Conservation (phyloP, 2,888 invertebrate species). For the Meghimatium bilineatum region DNA sequence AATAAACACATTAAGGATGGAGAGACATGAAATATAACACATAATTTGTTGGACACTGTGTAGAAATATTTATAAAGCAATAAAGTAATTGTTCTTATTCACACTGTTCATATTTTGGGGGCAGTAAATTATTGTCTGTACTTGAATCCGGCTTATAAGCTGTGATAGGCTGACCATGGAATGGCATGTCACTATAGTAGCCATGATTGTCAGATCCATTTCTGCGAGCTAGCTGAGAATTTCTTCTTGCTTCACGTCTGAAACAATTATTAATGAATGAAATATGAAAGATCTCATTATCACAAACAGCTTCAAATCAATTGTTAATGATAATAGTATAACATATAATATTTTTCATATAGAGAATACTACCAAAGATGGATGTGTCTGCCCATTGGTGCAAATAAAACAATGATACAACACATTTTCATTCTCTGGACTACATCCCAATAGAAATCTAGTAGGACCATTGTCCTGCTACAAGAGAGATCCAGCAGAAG, state of each 20-base stretch:
- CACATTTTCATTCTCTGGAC: no score
- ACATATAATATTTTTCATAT: neutral
- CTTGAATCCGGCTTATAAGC: neutral
- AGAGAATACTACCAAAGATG: no score
- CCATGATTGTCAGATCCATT: neutral
- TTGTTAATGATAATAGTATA: neutral
- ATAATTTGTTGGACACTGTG: no score
- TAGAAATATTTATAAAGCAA: neutral
- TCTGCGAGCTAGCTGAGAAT: neutral
- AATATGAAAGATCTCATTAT: neutral
- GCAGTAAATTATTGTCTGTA: neutral
- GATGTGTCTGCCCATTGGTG: no score
- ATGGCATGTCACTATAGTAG: slow-evolving; percentile 9
- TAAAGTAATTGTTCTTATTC: neutral
- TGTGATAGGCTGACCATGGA: slow-evolving; percentile 24
- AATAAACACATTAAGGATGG: no score
- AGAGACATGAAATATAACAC: no score
- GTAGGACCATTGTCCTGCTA: no score
- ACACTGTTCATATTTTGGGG: neutral
- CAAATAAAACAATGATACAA: no score
- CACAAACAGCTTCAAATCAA: neutral
- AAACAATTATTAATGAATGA: neutral
- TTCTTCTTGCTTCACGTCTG: slow-evolving; percentile 17
- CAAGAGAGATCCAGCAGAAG: no score
- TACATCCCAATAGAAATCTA: no score